phyloP scores from a whole-genome alignment of 2,888 invertebrate genomes.

The Dorcus parallelipipedus region DNA sequence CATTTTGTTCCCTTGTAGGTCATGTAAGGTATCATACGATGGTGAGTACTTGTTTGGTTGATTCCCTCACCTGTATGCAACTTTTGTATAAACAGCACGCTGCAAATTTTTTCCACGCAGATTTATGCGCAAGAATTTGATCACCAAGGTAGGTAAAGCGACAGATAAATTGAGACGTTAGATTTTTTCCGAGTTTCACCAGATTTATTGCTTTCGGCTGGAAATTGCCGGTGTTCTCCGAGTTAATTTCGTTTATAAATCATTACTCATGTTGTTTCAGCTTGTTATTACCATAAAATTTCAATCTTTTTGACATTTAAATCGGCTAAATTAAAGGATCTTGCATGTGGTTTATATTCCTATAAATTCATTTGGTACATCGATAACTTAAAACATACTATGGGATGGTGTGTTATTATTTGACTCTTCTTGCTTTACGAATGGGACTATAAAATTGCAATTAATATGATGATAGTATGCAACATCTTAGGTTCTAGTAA shows the following conservation, averaged over 20 bases:
- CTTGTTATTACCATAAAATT: conserved; percentile 20
- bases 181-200: conserved; percentile 23
- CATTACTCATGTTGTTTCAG: conserved; percentile 16
- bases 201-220: conserved; percentile 21
- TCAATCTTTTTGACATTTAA: conserved; percentile 23
- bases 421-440: neutral
- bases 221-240: conserved; percentile 19
- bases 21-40: neutral
- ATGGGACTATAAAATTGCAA: no score
- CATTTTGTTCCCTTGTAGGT: no score
- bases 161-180: conserved; percentile 44
- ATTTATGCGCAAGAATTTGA: conserved; percentile 38
- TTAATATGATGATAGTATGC: no score
- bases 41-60: neutral
- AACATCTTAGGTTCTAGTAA: no score
- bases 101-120: conserved; percentile 40
- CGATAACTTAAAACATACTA: neutral
- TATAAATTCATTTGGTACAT: neutral
- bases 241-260: conserved; percentile 25
- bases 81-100: conserved; percentile 35
- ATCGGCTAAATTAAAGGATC: conserved; percentile 10
- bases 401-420: neutral
- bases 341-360: neutral
- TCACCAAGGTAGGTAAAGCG: conserved; percentile 40
- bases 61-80: conserved; percentile 8